Base-by-base conservation (phyloP, 2,113 vertebrate genomes). In the Xiphophorus hellerii region DNA sequence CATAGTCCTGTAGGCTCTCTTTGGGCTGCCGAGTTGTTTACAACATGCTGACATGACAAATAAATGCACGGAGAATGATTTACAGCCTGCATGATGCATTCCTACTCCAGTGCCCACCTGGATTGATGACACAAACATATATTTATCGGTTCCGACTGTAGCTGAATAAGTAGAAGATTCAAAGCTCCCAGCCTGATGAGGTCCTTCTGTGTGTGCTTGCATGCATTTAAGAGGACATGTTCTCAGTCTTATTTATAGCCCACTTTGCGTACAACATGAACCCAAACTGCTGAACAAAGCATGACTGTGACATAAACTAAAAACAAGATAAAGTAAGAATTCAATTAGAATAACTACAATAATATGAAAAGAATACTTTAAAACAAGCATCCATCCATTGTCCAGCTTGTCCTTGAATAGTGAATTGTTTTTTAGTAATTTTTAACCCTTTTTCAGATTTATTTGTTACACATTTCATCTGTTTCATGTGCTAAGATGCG, bases 341-440 rank as follows among this genome's bases (percentile, higher is more conserved):
- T 58, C 25, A n/a, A 58, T n/a, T 58, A 2, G n/a, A 48, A 48
- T 2, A 5, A 20, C 15, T 48, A 7, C 7, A 20, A 48, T 48
- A 20, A 20, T 48, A 48, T 6, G 44, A 48, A 48, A 48, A 5
- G 44, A 48, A 48, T 48, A 48, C 4, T 20, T 20, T 22, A 48
- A 48, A 48, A 48, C 44, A 48, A 48, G 44, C 44, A 48, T 48
- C 17, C 12, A 5, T 44, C 42, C 44, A 20, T 48, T 20, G 44
- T 48, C 44, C 44, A 15, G 0, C 17, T 48, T 5, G 0, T 7
- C 5, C 17, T 48, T 48, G 44, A 20, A 48, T 11, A 37, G 10
- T 37, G 68, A 33, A 81, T 77, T 69, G 62, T 66, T 71, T 87
- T 87, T 68, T 11, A 37, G 10, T 37, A 10, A 27, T n/a, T 66